Conservation (phyloP, 2,113 vertebrate species). For the Otis tarda region DNA sequence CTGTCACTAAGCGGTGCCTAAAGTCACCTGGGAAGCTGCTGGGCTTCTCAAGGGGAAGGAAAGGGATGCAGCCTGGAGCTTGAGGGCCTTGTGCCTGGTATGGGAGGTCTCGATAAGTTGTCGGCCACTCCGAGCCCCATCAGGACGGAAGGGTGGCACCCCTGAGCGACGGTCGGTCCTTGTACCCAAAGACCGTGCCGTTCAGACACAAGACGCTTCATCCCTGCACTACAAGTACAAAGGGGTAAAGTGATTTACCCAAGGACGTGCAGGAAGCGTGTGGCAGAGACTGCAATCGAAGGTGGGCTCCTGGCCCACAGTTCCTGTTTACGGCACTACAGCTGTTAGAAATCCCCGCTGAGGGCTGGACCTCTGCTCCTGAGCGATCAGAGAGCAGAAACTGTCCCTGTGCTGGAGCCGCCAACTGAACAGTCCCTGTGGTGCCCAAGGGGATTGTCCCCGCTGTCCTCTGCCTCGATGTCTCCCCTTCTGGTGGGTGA, state of each 20-base stretch:
- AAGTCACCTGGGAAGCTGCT: neutral
- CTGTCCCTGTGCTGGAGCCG: neutral
- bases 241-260: neutral
- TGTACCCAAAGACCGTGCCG: fast-evolving
- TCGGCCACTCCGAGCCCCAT: fast-evolving
- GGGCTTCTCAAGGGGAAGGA: neutral
- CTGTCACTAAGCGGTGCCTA: neutral
- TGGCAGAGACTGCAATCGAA: neutral
- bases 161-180: too few relatives aligned
- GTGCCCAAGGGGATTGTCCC: neutral
- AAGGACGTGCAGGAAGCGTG: fast-evolving
- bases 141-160: neutral
- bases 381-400: neutral
- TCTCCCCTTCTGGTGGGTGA: too few relatives aligned
- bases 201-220: too few relatives aligned
- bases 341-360: neutral
- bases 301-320: neutral
- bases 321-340: neutral
- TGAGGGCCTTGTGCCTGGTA: neutral
- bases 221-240: too few relatives aligned
- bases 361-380: neutral
- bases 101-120: neutral
- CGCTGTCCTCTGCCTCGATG: neutral
- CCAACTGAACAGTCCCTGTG: neutral
- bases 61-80: neutral